These are phyloP conservation scores for Sarcophaga subvicina DNA, from an alignment of 2,888 invertebrate species.

Conservation along the genomic window DNA sequence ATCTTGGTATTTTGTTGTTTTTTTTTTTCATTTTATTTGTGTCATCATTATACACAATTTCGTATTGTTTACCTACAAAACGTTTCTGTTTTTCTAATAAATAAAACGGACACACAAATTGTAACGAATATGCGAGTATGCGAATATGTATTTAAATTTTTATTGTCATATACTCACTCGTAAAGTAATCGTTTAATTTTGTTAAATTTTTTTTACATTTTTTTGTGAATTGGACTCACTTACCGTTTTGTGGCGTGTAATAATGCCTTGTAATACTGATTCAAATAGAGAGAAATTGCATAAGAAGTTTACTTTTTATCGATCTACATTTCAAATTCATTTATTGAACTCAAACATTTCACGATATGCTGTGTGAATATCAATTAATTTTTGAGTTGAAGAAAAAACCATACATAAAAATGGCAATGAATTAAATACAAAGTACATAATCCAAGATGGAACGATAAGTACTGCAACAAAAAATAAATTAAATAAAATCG, in stretches of 20 bases:
- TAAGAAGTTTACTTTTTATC: slow-evolving; percentile 34
- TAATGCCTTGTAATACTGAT: slow-evolving; percentile 32
- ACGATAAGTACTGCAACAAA: background rate
- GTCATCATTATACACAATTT: slow-evolving; percentile 17
- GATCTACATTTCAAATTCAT: slow-evolving; percentile 54
- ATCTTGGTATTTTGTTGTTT: background rate
- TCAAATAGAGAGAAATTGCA: slow-evolving; percentile 41
- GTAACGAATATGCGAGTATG: background rate
- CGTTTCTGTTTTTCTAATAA: slow-evolving; percentile 20
- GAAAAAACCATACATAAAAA: background rate
- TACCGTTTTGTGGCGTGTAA: slow-evolving; percentile 3
- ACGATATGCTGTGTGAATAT: background rate
- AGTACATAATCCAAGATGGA: background rate
- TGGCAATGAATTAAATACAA: background rate
- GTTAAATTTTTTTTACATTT: background rate
- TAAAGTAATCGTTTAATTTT: background rate
- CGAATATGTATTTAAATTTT: slow-evolving; percentile 18
- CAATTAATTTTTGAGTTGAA: background rate
- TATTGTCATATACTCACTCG: background rate
- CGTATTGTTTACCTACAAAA: slow-evolving; percentile 49
- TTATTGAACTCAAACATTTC: slow-evolving; percentile 45
- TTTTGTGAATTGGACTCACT: slow-evolving; percentile 19
- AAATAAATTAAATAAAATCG: background rate
- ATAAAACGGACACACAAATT: slow-evolving; percentile 5
- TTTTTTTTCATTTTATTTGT: slow-evolving; percentile 5